Base-by-base conservation (phyloP, 2,888 invertebrate species). In the Dilophus febrilis region DNA sequence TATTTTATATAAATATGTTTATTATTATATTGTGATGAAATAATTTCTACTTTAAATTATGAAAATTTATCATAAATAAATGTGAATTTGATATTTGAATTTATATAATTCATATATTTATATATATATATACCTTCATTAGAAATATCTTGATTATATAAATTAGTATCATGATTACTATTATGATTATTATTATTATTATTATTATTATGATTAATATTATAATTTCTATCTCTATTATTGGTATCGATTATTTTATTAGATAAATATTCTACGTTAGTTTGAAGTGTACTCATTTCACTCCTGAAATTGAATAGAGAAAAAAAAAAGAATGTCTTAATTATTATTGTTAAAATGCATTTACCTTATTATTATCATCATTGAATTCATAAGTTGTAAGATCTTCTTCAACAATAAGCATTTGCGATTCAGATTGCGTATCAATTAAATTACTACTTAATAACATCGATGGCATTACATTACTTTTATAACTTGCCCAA, bases 251-350 rank as follows among this genome's bases (percentile, higher is more conserved):
- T 53, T 50, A 63, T 58, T 47, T 58, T 59, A 53, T 56, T 61
- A 27, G 58, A 56, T 49, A 63, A 53, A 53, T 57, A 60, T 46
- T 63, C 62, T 57, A 63, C 58, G 55, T 63, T 63, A 48, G 62
- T 57, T 51, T 63, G 63, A 48, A 63, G 50, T 50, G 57, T 53
- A 44, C 58, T 58, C 57, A 63, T 59, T 54, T 63, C 63, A 57
- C 58, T 57, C 55, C 63, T 63, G 40, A 10, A 38, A 43, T 29
- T 27, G 32, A 36, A 14, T 16, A 35, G 16, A 42, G 26, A 38
- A 43, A 14, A 22, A 18, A 34, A 30, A 27, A 29, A 16, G 34
- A n/a, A n/a, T 26, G 37, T 13, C 41, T 28, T 33, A 37, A 37
- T 6, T 26, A 14, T n/a, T 6, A 16, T 17, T 10, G 31, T 16